phyloP scores from a whole-genome alignment of 2,888 invertebrate genomes.

The Lordiphosa andalusiaca region DNA sequence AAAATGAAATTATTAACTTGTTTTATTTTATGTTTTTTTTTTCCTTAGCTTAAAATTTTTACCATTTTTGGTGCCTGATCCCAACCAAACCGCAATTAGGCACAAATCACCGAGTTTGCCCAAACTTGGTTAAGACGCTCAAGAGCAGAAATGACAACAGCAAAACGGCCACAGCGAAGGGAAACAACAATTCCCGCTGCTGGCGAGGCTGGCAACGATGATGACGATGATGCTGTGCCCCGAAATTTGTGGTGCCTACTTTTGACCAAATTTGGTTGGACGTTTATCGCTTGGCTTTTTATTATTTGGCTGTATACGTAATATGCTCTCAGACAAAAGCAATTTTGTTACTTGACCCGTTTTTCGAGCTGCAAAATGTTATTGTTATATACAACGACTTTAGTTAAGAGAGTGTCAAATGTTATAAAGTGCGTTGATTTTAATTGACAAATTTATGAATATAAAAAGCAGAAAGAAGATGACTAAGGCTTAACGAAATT shows the following conservation, averaged over 20 bases:
- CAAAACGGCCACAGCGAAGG: conserved; percentile 32
- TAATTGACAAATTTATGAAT: no score
- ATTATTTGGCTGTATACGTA: conserved; percentile 21
- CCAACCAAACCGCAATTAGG: conserved; percentile 54
- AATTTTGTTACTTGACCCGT: conserved; percentile 70
- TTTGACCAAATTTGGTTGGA: conserved; percentile 66
- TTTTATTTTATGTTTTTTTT: conserved; percentile 36
- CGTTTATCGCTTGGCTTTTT: conserved; percentile 44
- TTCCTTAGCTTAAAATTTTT: conserved; percentile 47
- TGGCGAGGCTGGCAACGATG: conserved; percentile 16
- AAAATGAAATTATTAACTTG: conserved; percentile 66
- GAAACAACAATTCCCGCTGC: conserved; percentile 21
- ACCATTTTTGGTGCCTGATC: conserved; percentile 52
- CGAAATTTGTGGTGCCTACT: conserved; percentile 74
- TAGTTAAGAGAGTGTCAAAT: conserved; percentile 27
- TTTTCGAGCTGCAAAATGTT: conserved; percentile 29
- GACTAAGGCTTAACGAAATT: no score
- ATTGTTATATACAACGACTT: conserved; percentile 18
- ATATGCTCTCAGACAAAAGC: conserved; percentile 52
- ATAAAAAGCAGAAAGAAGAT: no score
- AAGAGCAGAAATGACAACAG: conserved; percentile 42
- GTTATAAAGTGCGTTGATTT: conserved; percentile 25
- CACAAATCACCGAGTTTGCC: conserved; percentile 45
- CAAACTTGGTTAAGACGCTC: conserved; percentile 51
- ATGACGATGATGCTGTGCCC: conserved; percentile 31